Percentiles rank a stretch among this genome's conserved stretches.
These are phyloP conservation scores for Cylindroiulus punctatus DNA, from an alignment of 2,888 invertebrate species.

Conservation along the genomic window DNA sequence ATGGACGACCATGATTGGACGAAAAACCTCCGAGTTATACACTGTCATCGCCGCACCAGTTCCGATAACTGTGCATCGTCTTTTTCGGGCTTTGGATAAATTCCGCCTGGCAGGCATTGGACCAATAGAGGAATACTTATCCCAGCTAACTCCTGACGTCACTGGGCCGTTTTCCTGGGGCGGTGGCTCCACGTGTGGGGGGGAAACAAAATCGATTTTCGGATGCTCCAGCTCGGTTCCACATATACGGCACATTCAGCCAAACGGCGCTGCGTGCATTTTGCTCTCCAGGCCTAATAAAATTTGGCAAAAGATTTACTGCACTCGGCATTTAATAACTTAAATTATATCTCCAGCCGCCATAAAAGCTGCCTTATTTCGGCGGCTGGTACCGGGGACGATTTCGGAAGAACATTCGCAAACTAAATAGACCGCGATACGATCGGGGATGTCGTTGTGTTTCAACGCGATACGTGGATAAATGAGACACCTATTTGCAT, in stretches of 20 bases:
- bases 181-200: background rate
- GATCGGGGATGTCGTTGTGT: constrained; percentile 2
- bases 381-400: background rate
- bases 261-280: background rate
- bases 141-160: background rate
- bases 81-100: too few relatives aligned
- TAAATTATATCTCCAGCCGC: background rate
- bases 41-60: too few relatives aligned
- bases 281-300: background rate
- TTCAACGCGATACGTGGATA: background rate
- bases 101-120: too few relatives aligned
- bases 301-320: constrained; percentile 1
- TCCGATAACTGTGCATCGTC: too few relatives aligned
- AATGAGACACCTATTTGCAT: constrained; percentile 18
- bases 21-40: too few relatives aligned
- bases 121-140: too few relatives aligned
- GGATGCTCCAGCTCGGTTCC: background rate
- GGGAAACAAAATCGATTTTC: background rate
- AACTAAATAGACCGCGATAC: background rate
- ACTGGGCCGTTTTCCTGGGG: background rate
- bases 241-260: too few relatives aligned
- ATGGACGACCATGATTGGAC: too few relatives aligned
- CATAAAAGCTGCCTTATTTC: background rate
- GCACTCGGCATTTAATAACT: constrained; percentile 18
- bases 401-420: background rate